Conservation (phyloP, 2,888 invertebrate genomes). For the Coelogynopora nodosa region DNA sequence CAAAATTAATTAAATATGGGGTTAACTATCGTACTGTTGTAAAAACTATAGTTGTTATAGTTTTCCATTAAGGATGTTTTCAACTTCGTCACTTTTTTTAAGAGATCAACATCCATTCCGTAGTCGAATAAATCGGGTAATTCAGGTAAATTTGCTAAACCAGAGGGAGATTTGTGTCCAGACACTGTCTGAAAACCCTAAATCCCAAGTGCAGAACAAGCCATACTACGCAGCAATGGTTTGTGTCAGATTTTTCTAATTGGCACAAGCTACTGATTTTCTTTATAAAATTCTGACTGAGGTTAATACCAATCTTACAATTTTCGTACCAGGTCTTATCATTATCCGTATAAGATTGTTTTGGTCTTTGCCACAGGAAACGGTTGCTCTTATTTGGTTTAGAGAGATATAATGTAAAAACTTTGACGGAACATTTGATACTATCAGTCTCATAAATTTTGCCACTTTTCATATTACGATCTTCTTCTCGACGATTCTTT, state of each 20-base stretch:
- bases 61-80: too few species aligned
- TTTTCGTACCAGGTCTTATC: not conserved
- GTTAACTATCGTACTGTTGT: too few species aligned
- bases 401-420: not conserved
- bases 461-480: not conserved
- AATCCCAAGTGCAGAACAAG: not conserved
- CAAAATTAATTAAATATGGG: too few species aligned
- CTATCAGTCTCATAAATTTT: not conserved
- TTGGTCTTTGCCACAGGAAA: not conserved
- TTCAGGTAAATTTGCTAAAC: too few species aligned
- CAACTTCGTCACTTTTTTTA: too few species aligned
- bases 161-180: slow-evolving; percentile 25
- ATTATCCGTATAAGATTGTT: not conserved
- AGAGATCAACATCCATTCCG: too few species aligned
- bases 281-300: not conserved
- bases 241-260: not conserved
- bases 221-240: not conserved
- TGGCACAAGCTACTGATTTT: not conserved
- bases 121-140: too few species aligned
- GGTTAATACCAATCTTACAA: not conserved
- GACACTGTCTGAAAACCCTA: slow-evolving; percentile 11
- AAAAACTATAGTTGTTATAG: too few species aligned
- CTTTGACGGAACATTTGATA: not conserved
- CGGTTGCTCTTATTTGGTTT: not conserved
- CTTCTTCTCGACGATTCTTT: not conserved